Base-by-base conservation (phyloP, 2,888 invertebrate genomes). In the Ditula angustiorana region DNA sequence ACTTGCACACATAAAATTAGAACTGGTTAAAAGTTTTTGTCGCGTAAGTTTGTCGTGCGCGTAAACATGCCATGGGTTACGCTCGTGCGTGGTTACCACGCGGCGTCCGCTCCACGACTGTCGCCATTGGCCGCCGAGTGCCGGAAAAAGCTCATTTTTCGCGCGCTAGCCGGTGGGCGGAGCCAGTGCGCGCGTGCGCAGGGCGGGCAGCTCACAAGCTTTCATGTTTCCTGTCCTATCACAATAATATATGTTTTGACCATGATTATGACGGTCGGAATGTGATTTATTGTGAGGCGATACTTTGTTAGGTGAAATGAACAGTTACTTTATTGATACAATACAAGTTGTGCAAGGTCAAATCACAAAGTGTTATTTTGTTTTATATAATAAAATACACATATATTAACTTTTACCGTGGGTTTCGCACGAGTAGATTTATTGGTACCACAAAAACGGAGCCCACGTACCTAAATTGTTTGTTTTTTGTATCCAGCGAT, bases 41-140 rank as follows among this genome's bases (percentile, higher is more conserved):
- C 67, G 66, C 71, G 74, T 71, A 84, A 84, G 70, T 82, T 83
- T 75, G 71, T 67, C 69, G 78, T 74, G 79, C 83, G 80, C 87
- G 90, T 89, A 90, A 91, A 90, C 90, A 90, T 86, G 70, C 61
- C 66, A 70, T 67, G 72, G 35, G n/a, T 53, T n/a, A 1, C 24
- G 19, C 8, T 23, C 19, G 55, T 5, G 76, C 86, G 71, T 78
- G 37, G 50, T 13, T 4, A 44, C 57, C 71, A 72, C 81, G 76
- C 85, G 80, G 71, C 78, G 78, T 71, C 74, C 78, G 76, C 74
- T 73, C 76, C 82, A 83, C 85, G 85, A 89, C 86, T 85, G 81
- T 2, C 35, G 49, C 57, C 37, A 67, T 69, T 67, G 66, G 66
- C 37, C 41, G 47, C 56, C n/a, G 53, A 21, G 56, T 19, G 66